Conservation (phyloP, 2,888 invertebrate species). For the Acleris emargana region DNA sequence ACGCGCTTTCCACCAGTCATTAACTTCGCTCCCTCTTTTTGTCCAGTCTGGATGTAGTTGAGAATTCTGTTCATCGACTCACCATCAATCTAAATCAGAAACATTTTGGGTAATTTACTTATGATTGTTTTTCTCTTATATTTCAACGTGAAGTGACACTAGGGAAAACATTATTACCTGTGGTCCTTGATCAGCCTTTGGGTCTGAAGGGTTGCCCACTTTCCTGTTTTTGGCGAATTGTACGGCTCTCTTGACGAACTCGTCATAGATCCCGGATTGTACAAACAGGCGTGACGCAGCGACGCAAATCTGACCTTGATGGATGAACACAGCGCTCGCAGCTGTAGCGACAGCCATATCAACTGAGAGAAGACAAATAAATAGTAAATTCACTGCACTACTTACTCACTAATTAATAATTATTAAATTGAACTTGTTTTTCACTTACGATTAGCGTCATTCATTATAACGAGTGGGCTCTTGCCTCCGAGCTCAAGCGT, state of each 20-base stretch:
- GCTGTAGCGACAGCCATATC: constrained; percentile 55
- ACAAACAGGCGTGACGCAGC: constrained; percentile 65
- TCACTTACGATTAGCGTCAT: constrained; percentile 88
- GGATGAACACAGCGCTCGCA: constrained; percentile 53
- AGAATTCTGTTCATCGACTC: constrained; percentile 90
- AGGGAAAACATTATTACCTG: constrained; percentile 39
- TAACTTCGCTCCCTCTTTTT: constrained; percentile 91
- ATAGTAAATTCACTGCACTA: background rate
- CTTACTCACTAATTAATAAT: background rate
- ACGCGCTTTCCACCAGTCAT: constrained; percentile 87
- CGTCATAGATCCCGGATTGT: constrained; percentile 87
- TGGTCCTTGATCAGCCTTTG: constrained; percentile 56
- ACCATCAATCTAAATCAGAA: constrained; percentile 84
- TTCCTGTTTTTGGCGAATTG: constrained; percentile 86
- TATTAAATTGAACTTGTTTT: background rate
- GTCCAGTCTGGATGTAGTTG: constrained; percentile 89
- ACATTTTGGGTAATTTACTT: background rate
- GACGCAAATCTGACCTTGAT: constrained; percentile 63
- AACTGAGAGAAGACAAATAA: constrained; percentile 46
- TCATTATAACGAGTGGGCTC: constrained; percentile 91
- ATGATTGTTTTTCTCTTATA: background rate
- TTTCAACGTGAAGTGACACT: no score
- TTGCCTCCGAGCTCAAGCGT: constrained; percentile 95
- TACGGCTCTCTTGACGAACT: constrained; percentile 89
- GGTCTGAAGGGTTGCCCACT: constrained; percentile 82